phyloP scores from a whole-genome alignment of 2,113 vertebrate species.

The Ceyx melanurus region DNA sequence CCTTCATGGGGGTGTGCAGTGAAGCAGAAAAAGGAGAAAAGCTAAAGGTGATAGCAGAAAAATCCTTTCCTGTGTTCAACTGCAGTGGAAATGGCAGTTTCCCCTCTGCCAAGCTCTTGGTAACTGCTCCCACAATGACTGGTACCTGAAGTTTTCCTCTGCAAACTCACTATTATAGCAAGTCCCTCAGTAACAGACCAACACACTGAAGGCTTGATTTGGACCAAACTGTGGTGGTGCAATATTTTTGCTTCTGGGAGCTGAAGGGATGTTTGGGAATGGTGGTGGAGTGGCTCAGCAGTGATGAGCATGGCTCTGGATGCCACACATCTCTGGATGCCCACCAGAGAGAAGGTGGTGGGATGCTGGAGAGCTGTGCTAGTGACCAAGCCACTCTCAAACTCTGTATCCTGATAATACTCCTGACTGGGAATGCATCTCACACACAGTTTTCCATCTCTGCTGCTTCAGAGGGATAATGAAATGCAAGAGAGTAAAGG shows the following conservation, averaged over 20 bases:
- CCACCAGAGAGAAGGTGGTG: neutral
- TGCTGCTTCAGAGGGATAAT: neutral
- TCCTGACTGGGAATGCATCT: neutral
- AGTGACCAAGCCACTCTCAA: neutral
- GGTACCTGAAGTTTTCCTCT: neutral
- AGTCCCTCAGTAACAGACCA: neutral
- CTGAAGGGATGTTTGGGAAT: neutral
- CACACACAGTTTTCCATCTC: neutral
- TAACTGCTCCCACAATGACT: neutral
- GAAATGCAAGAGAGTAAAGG: neutral
- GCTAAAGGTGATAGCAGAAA: neutral
- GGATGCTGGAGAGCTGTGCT: neutral
- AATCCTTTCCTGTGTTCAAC: neutral
- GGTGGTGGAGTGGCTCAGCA: neutral
- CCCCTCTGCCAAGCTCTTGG: neutral
- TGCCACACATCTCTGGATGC: neutral
- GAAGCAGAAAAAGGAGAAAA: neutral
- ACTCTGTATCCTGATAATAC: neutral
- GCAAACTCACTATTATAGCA: neutral
- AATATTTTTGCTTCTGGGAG: neutral
- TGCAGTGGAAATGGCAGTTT: neutral
- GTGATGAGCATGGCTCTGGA: neutral
- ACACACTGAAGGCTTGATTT: neutral
- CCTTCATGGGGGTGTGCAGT: neutral
- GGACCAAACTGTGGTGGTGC: neutral